phyloP scores from a whole-genome alignment of 2,113 vertebrate species.

The Pluvialis apricaria region DNA sequence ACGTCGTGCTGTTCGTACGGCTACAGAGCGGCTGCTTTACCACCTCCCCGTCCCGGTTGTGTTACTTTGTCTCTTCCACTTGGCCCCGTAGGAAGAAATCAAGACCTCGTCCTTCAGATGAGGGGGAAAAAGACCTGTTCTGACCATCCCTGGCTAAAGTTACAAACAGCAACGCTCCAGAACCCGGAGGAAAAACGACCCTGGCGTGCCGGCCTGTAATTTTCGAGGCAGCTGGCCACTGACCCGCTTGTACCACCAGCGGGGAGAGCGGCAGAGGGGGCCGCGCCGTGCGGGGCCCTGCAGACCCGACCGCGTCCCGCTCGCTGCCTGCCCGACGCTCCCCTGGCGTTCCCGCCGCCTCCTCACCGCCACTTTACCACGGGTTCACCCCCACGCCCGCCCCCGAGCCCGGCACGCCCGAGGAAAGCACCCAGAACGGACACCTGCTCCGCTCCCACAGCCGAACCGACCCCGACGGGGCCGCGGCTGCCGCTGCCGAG shows the following conservation, averaged over 20 bases:
- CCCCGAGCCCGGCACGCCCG: not conserved
- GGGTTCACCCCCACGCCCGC: accelerated
- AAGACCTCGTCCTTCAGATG: not conserved
- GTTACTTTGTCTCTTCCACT: not conserved
- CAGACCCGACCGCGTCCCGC: too few relatives aligned
- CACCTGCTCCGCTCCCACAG: not conserved
- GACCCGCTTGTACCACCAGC: not conserved
- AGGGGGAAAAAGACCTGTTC: not conserved
- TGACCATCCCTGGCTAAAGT: not conserved
- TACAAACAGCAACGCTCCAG: too few relatives aligned
- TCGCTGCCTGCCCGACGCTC: too few relatives aligned
- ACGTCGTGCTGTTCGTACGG: accelerated
- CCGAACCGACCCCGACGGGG: not conserved
- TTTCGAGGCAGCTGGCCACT: not conserved
- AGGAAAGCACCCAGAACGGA: accelerated
- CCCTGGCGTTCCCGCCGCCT: accelerated
- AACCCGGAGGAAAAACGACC: not conserved
- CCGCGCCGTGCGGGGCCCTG: too few relatives aligned
- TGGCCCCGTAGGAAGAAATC: not conserved
- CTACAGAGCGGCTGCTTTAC: not conserved
- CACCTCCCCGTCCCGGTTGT: too few relatives aligned
- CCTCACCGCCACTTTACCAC: not conserved
- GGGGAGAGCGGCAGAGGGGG: not conserved
- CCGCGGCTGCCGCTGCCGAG: not conserved
- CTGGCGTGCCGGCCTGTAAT: accelerated